Percentiles rank a stretch among this genome's conserved stretches.
These are phyloP conservation scores for Pelodiscus sinensis DNA, from an alignment of 2,113 vertebrate species.

Conservation along the genomic window DNA sequence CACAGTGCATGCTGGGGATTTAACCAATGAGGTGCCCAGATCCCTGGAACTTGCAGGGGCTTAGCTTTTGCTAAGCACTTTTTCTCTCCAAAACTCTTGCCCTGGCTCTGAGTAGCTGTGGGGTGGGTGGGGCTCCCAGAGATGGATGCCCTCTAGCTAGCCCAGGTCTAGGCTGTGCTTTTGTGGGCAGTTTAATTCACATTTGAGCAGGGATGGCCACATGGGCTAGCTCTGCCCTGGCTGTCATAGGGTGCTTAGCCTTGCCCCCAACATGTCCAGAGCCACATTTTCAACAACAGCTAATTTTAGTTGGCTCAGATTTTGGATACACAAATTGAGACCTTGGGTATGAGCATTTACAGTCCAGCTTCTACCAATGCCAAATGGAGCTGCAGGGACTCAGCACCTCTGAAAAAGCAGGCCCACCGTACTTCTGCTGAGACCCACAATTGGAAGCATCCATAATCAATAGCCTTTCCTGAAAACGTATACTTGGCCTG, in stretches of 20 bases:
- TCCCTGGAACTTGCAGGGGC: neutral
- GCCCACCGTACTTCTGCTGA: neutral
- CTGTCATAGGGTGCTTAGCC: neutral
- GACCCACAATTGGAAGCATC: neutral
- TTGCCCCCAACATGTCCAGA: neutral
- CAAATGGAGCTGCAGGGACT: neutral
- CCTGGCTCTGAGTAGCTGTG: neutral
- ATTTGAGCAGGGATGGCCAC: neutral
- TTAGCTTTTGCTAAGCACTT: neutral
- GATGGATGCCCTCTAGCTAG: neutral
- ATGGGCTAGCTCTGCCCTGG: neutral
- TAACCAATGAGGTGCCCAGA: neutral
- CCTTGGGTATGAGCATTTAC: neutral
- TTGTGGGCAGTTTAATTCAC: neutral
- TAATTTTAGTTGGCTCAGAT: neutral
- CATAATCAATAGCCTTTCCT: neutral
- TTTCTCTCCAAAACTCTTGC: neutral
- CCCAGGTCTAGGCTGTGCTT: neutral
- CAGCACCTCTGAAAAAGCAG: neutral
- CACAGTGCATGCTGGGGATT: rapidly evolving
- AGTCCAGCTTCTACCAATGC: neutral
- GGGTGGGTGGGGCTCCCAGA: neutral
- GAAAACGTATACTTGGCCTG: neutral
- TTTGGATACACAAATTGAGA: neutral
- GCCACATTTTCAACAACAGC: neutral